These are phyloP conservation scores for Leucosticte australis DNA, from an alignment of 2,113 vertebrate species.

Conservation along the genomic window DNA sequence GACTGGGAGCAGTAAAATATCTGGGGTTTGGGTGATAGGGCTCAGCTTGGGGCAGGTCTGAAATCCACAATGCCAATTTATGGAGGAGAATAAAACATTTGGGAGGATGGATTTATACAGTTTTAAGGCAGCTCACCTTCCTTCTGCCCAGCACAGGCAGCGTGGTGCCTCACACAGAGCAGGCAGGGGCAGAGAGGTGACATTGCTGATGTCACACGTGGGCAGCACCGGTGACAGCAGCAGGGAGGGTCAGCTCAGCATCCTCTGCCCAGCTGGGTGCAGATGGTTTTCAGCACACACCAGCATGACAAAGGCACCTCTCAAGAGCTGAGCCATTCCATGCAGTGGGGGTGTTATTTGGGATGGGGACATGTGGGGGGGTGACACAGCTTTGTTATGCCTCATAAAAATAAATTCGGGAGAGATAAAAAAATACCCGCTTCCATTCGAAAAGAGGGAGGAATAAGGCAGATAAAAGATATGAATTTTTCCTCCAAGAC, in stretches of 20 bases:
- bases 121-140: not conserved
- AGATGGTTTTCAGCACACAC: not conserved
- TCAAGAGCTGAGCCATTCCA: not conserved
- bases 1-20: rapidly evolving
- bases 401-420: not conserved
- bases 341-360: not conserved
- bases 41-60: not conserved
- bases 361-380: not conserved
- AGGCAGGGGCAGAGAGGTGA: not conserved
- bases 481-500: constrained; percentile 61
- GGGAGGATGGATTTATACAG: not conserved
- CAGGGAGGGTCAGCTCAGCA: not conserved
- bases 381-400: not conserved
- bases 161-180: not conserved
- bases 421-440: not conserved
- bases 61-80: not conserved
- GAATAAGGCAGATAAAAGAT: constrained; percentile 49
- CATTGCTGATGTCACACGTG: not conserved
- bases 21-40: not conserved
- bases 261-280: not conserved
- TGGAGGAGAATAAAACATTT: not conserved
- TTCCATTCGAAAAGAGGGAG: constrained; percentile 24
- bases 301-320: not conserved
- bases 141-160: not conserved
- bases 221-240: rapidly evolving